Evolutionary conservation across 2,888 invertebrate species (phyloP), one percentile per base, ranked within the genome.

Genomic region (Cryptocephalus moraei): DNA sequence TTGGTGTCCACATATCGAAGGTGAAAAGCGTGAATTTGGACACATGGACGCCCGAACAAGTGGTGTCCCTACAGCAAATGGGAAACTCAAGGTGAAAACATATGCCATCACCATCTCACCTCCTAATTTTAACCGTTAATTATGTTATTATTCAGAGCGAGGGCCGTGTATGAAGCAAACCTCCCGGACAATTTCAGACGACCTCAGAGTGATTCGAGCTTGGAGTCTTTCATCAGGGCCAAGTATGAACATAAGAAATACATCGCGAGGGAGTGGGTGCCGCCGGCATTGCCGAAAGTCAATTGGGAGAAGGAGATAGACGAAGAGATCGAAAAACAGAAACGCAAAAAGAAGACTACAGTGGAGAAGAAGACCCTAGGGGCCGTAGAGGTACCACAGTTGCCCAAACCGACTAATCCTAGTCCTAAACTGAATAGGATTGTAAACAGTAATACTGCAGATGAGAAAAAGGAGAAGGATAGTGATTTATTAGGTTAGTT

Each of bases 201-300:
- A 55, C 97, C 99, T 2, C 96, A 94, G 70, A 91, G 86, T 52
- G 95, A 95, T 69, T 84, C 91, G 44, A 86, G 90, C 10, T 75
- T 99, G 40, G 99, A 99, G 69, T 85, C 87, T 46, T 99, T 99
- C 72, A 93, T 99, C 60, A 80, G 97, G 54, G 91, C 94, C 52
- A 99, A 99, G 73, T 99, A 99, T 69, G 99, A 99, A 71, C 90
- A 92, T 67, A 97, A 95, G 75, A 95, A 96, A 69, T 99, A 95
- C 70, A 91, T 96, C 62, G 96, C 96, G n/a, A 83, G 87, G 61
- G 96, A 96, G 73, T 96, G 94, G 94, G 89, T 95, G 44, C 90
- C 87, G 38, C 91, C 90, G 10, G 77, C 86, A 8, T 73, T 86
- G 58, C 91, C 91, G 6, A 89, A 90, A 73, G 63, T 64, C 9